A percentile compares a stretch with the other conserved stretches of the same genome.
Evolutionary conservation across 2,888 invertebrate species (phyloP).

Genomic region (Ethmia dodecea): DNA sequence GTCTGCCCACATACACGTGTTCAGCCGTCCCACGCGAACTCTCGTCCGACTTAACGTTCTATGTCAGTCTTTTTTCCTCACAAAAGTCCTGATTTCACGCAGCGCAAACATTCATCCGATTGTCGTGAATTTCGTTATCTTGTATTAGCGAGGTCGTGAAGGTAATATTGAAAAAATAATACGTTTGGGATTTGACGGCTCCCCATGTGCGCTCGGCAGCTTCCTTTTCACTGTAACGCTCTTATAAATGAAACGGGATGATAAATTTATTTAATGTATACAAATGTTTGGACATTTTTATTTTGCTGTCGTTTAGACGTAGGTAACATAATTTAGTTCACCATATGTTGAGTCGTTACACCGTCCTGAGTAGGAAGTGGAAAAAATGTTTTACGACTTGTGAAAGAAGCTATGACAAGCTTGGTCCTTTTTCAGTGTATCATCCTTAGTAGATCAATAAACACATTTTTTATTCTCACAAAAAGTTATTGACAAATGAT

Average conservation of each 20-base stretch:
- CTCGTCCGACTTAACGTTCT: slow-evolving; percentile 35
- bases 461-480: slow-evolving; percentile 35
- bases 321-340: slow-evolving; percentile 75
- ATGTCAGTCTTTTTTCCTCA: slow-evolving; percentile 50
- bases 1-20: slow-evolving; percentile 75
- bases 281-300: slow-evolving; percentile 78
- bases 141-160: slow-evolving; percentile 61
- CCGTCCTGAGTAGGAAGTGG: slow-evolving; percentile 66
- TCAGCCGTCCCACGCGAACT: slow-evolving; percentile 47
- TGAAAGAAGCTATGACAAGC: slow-evolving; percentile 64
- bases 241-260: slow-evolving; percentile 67
- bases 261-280: slow-evolving; percentile 78
- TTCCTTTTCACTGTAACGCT: slow-evolving; percentile 65
- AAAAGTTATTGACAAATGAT: slow-evolving; percentile 45
- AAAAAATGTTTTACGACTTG: slow-evolving; percentile 73
- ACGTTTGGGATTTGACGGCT: slow-evolving; percentile 72
- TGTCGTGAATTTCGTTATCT: slow-evolving; percentile 72
- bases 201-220: slow-evolving; percentile 72
- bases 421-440: slow-evolving; percentile 43
- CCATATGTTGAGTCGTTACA: slow-evolving; percentile 71
- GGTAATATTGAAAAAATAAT: slow-evolving; percentile 75
- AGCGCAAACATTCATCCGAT: slow-evolving; percentile 73
- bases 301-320: slow-evolving; percentile 72
- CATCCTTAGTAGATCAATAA: slow-evolving; percentile 39
- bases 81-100: slow-evolving; percentile 75